These are phyloP conservation scores for Stenotaenia linearis DNA, from an alignment of 2,888 invertebrate genomes.

Conservation along the genomic window DNA sequence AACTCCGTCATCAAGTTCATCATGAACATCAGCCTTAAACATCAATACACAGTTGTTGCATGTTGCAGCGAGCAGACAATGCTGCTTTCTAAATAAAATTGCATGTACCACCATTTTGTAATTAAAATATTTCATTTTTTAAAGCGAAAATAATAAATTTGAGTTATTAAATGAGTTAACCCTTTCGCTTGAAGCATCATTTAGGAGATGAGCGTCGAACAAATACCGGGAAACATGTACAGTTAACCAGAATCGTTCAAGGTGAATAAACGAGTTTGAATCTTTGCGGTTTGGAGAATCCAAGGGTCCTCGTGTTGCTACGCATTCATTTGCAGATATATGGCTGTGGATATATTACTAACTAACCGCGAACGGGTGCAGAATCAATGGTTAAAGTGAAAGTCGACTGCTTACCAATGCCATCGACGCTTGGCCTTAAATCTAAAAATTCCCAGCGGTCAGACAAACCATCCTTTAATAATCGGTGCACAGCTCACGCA, in stretches of 20 bases:
- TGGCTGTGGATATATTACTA: neutral
- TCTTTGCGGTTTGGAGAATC: neutral
- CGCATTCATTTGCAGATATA: neutral
- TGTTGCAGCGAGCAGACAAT: neutral
- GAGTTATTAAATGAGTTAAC: neutral
- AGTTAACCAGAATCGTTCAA: neutral
- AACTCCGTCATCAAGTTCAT: neutral
- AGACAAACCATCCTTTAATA: neutral
- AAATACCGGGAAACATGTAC: neutral
- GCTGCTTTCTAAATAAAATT: neutral
- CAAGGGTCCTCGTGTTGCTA: neutral
- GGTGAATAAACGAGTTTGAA: neutral
- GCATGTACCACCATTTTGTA: too few species aligned
- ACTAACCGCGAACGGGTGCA: neutral
- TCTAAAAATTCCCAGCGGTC: neutral
- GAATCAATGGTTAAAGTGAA: conserved; percentile 1
- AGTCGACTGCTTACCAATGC: neutral
- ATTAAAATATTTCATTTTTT: neutral
- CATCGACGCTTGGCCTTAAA: neutral
- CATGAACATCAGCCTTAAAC: conserved; percentile 5
- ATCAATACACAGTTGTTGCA: neutral
- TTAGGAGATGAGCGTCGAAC: neutral
- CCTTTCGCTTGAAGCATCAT: neutral
- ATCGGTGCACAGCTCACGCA: neutral
- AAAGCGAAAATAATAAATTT: neutral